These are phyloP conservation scores for Notothenia coriiceps DNA, from an alignment of 2,113 vertebrate species.

Conservation along the genomic window DNA sequence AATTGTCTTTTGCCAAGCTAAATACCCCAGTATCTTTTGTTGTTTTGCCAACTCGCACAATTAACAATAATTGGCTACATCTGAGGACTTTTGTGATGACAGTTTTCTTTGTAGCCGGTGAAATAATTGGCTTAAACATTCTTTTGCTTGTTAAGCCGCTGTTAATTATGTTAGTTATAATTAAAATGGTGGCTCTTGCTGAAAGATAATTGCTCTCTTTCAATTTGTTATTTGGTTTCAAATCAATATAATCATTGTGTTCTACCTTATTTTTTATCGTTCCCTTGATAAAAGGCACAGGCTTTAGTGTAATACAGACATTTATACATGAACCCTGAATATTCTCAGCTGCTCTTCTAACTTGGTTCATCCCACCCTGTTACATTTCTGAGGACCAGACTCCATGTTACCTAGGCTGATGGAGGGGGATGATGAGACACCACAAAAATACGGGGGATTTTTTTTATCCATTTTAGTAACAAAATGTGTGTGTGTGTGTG, in stretches of 20 bases:
- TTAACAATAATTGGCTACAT: constrained; percentile 5
- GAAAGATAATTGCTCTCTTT: background rate
- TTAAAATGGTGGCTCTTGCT: background rate
- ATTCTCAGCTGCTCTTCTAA: background rate
- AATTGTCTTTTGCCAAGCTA: background rate
- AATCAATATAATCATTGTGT: background rate
- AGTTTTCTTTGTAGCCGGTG: background rate
- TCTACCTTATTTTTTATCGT: background rate
- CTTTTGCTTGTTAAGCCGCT: background rate
- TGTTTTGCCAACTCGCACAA: background rate
- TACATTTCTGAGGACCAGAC: constrained; percentile 4
- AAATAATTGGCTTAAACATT: constrained; percentile 8
- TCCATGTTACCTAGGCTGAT: constrained; percentile 31
- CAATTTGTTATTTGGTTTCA: background rate
- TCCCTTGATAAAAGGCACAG: background rate
- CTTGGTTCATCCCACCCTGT: constrained; percentile 5
- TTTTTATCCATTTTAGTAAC: constrained; percentile 27
- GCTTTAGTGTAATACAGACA: background rate
- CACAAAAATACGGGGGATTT: constrained; percentile 5
- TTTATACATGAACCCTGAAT: background rate
- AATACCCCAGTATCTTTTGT: background rate
- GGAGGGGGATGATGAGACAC: constrained; percentile 31
- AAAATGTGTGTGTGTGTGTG: constrained; percentile 25
- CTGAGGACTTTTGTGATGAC: background rate
- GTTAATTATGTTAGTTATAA: background rate